phyloP scores from a whole-genome alignment of 2,797 vertebrate genomes.

The Mormyrops boulengeri region DNA sequence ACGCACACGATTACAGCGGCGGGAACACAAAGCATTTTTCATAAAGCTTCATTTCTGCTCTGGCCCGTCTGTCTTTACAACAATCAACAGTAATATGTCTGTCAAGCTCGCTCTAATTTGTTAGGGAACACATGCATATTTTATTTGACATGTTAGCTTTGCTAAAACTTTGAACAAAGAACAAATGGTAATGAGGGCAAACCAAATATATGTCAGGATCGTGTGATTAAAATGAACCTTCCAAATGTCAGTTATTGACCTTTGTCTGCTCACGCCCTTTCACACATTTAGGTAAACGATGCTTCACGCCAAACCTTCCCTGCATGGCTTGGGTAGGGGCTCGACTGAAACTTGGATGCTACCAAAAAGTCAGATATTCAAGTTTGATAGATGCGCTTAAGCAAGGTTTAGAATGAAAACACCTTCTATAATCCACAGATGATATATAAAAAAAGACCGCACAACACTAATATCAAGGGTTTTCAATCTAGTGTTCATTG shows the following conservation, averaged over 20 bases:
- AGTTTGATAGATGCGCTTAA: neutral
- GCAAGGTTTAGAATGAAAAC: neutral
- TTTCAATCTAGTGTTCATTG: neutral
- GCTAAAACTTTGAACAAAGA: slow-evolving; percentile 6
- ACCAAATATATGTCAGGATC: slow-evolving; percentile 6
- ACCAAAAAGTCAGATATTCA: neutral
- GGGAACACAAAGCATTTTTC: slow-evolving; percentile 22
- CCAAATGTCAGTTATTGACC: neutral
- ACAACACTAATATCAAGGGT: neutral
- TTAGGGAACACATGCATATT: slow-evolving; percentile 11
- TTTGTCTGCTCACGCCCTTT: slow-evolving; percentile 7
- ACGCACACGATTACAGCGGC: neutral
- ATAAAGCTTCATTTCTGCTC: slow-evolving; percentile 20
- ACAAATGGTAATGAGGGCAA: slow-evolving; percentile 14
- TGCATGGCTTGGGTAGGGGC: neutral
- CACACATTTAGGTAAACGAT: neutral
- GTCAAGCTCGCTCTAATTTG: slow-evolving; percentile 5
- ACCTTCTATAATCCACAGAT: neutral
- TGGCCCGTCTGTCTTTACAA: slow-evolving; percentile 15
- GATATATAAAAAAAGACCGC: neutral
- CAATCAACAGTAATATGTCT: slow-evolving; percentile 12
- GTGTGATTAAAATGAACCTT: slow-evolving; percentile 12
- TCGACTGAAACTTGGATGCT: too few species aligned
- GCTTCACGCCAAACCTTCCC: neutral
- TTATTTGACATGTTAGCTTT: slow-evolving; percentile 4